phyloP scores from a whole-genome alignment of 2,113 vertebrate species.

The Panthera uncia region DNA sequence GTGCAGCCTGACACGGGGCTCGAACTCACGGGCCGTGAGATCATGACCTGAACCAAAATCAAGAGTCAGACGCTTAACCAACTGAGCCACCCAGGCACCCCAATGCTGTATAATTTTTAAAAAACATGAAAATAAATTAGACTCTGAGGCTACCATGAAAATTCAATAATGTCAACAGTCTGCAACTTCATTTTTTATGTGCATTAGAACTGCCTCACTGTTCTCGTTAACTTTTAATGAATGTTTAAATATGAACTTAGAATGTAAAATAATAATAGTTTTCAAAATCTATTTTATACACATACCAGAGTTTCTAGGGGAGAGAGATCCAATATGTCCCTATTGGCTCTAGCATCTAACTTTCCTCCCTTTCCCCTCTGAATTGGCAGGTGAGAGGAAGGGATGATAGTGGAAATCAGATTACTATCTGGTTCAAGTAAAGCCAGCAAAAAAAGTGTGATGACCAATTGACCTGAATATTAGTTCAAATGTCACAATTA shows the following conservation, averaged over 20 bases:
- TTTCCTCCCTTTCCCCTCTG: not conserved
- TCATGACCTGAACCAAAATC: too few species aligned
- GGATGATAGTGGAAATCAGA: not conserved
- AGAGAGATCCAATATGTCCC: not conserved
- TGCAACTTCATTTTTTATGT: conserved; percentile 5
- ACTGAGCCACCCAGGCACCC: too few species aligned
- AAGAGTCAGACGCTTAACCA: too few species aligned
- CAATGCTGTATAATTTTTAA: not conserved
- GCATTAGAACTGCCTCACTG: not conserved
- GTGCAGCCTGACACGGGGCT: too few species aligned
- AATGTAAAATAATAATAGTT: not conserved
- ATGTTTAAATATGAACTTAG: conserved; percentile 48
- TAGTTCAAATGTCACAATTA: conserved; percentile 4
- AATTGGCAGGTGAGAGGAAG: not conserved
- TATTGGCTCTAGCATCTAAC: not conserved
- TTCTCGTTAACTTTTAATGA: not conserved
- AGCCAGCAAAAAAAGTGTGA: not conserved
- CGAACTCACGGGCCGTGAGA: too few species aligned
- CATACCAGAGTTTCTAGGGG: not conserved
- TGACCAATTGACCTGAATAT: not conserved
- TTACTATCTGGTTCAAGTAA: conserved; percentile 15
- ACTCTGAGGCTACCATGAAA: conserved; percentile 2
- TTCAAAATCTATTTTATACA: not conserved
- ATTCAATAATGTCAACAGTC: not conserved
- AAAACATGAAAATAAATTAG: not conserved